Conservation (phyloP, 2,888 invertebrate species). For the Biston stratarius region DNA sequence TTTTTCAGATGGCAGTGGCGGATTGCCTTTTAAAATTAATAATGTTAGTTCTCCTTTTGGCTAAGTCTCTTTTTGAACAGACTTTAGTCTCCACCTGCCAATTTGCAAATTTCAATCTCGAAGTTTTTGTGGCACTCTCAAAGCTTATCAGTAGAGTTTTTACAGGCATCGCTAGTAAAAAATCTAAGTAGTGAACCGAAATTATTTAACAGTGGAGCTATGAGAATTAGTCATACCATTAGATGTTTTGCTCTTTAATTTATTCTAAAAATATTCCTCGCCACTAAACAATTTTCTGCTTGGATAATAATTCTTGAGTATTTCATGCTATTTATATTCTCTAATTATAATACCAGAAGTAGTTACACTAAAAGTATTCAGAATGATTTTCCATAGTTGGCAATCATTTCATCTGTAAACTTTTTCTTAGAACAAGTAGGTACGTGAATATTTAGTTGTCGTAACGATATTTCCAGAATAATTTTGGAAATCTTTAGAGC, state of each 20-base stretch:
- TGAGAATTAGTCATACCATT: constrained; percentile 4
- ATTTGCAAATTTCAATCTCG: background rate
- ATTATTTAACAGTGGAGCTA: constrained; percentile 14
- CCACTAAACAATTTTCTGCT: constrained; percentile 4
- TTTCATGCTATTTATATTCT: background rate
- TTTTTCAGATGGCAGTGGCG: no score
- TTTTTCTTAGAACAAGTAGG: no score
- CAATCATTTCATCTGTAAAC: no score
- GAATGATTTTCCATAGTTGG: no score
- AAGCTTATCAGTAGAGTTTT: constrained; percentile 10
- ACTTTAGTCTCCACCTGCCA: background rate
- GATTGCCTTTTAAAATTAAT: background rate
- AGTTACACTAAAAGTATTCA: no score
- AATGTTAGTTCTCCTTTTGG: no score
- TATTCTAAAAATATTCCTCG: constrained; percentile 6
- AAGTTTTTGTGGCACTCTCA: constrained; percentile 5
- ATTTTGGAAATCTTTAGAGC: no score
- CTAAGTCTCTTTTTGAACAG: no score
- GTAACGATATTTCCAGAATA: no score
- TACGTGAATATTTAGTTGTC: no score
- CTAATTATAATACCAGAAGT: no score
- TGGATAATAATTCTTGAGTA: background rate
- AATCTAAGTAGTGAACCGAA: constrained; percentile 1
- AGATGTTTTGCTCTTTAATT: background rate
- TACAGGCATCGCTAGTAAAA: constrained; percentile 3